Evolutionary conservation across 2,888 invertebrate genomes (phyloP).

Genomic region (Caenorhabditis plicata): DNA sequence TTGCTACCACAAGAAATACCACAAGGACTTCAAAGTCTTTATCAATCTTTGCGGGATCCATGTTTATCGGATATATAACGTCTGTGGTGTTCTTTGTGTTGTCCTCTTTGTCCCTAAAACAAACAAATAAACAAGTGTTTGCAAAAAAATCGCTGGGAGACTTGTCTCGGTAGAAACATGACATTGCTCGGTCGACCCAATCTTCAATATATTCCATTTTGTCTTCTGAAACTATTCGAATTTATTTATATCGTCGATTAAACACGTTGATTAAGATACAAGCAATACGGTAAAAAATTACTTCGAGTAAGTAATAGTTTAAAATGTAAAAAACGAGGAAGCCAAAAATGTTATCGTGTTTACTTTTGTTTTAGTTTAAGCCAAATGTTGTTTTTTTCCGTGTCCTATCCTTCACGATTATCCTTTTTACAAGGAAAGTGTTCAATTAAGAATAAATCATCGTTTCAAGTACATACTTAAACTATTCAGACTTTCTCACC

Average conservation of each 20-base stretch:
- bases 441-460: no score
- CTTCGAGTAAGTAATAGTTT: no score
- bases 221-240: no score
- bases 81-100: slow-evolving; percentile 10
- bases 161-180: slow-evolving; percentile 42
- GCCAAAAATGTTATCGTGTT: no score
- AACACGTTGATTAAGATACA: not conserved
- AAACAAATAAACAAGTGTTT: slow-evolving; percentile 1
- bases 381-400: no score
- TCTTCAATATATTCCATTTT: slow-evolving; percentile 45
- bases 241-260: not conserved
- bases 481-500: no score
- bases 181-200: slow-evolving; percentile 50
- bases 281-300: not conserved
- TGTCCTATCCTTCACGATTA: no score
- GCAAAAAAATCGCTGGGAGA: no score
- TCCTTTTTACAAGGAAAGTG: no score
- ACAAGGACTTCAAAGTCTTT: slow-evolving; percentile 31
- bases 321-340: no score
- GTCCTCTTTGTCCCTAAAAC: slow-evolving; percentile 30
- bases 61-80: slow-evolving; percentile 10
- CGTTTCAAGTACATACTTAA: no score
- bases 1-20: slow-evolving; percentile 4
- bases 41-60: slow-evolving; percentile 27
- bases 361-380: no score